Base-by-base conservation (phyloP, 2,113 vertebrate species). In the Morphnarchus princeps region DNA sequence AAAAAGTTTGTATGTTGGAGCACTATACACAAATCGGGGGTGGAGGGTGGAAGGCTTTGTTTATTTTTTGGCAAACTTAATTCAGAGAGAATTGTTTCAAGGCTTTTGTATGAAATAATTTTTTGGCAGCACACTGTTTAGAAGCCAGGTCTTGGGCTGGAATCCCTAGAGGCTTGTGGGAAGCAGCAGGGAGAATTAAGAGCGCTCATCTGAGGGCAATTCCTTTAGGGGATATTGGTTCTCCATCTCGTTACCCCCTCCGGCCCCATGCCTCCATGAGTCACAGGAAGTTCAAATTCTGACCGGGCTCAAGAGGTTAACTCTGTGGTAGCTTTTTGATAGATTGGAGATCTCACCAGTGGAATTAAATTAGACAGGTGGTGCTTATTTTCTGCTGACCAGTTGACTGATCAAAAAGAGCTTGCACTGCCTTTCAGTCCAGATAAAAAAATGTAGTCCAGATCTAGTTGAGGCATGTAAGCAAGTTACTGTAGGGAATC, bases 71-170 rank as follows among this genome's bases (percentile, higher is more conserved):
- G 71, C 72, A 92, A 62, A 66, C 62, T 71, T 80, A 70, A 80
- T 89, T 54, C 71, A 81, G 73, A 63, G 58, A 88, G 36, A 66
- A 69, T 89, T 85, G 42, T 82, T 92, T 91, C 32, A 77, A 89
- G 42, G 62, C 74, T 84, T 95, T 92, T 92, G 21, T 79, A 45
- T 84, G 59, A 96, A 96, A 87, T 81, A 84, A 58, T 81, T 94
- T 1, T 82, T 84, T 88, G 77, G 59, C 61, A 93, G 25, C 20
- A 52, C 73, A 91, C 91, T 85, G 36, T 91, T 91, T 93, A 86
- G 45, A 77, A 90, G 34, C 43, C 47, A 87, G 55, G 24, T 89
- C 72, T 91, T 59, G 65, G 24, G 6, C 3, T 93, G 62, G 45
- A 90, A 45, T 73, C 83, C 13, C 58, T 85, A 52, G 74, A 66